Conservation (phyloP, 2,113 vertebrate genomes). For the Albula glossodonta region DNA sequence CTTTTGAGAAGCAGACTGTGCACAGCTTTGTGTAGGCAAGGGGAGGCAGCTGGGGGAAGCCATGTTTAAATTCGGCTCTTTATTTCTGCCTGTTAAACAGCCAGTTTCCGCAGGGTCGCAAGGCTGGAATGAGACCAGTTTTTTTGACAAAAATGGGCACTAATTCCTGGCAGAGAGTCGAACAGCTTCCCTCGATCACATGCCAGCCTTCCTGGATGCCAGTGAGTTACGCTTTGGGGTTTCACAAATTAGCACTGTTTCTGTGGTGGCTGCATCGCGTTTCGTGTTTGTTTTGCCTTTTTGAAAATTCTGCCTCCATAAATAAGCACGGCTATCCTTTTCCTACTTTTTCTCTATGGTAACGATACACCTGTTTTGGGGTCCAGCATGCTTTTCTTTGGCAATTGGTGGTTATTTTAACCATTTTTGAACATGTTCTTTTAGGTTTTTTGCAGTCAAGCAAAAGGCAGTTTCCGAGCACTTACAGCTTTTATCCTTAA, state of each 20-base stretch:
- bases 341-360: background rate
- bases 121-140: constrained; percentile 29
- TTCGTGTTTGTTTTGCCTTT: background rate
- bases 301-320: background rate
- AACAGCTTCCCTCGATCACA: constrained; percentile 26
- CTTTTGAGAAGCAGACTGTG: constrained; percentile 34
- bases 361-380: background rate
- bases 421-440: background rate
- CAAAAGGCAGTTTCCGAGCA: background rate
- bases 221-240: constrained; percentile 39
- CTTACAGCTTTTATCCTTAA: background rate
- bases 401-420: background rate
- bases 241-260: constrained; percentile 34
- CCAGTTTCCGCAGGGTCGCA: constrained; percentile 30
- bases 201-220: constrained; percentile 38
- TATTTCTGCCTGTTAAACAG: constrained; percentile 46
- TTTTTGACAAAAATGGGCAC: constrained; percentile 40
- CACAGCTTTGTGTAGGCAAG: constrained; percentile 24
- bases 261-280: background rate
- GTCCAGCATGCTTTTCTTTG: background rate
- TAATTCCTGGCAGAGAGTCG: constrained; percentile 36
- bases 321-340: background rate
- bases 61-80: constrained; percentile 38
- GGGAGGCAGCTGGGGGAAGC: constrained; percentile 27
- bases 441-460: background rate